Evolutionary conservation across 2,888 invertebrate species (phyloP).

Genomic region (Drosophila infuscata): DNA sequence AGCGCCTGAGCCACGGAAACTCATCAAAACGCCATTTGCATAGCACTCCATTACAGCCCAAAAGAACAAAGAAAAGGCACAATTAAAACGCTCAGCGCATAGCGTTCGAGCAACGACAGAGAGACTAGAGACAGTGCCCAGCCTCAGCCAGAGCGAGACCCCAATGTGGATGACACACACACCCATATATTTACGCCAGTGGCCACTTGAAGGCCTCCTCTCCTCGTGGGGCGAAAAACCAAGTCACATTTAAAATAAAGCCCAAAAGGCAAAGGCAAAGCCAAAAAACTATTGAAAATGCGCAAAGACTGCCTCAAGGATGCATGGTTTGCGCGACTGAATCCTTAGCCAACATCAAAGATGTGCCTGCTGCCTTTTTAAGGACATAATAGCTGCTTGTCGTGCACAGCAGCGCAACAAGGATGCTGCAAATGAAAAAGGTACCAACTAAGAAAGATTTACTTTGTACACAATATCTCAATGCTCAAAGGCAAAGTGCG

Average conservation of each 20-base stretch:
- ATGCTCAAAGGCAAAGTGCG: neutral
- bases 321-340: slow-evolving; percentile 32
- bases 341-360: slow-evolving; percentile 67
- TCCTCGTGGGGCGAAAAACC: slow-evolving; percentile 21
- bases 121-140: slow-evolving; percentile 5
- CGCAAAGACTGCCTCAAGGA: slow-evolving; percentile 41
- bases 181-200: slow-evolving; percentile 5
- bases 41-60: slow-evolving; percentile 80
- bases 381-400: slow-evolving; percentile 61
- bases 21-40: slow-evolving; percentile 82
- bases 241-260: slow-evolving; percentile 32
- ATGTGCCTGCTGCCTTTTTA: slow-evolving; percentile 49
- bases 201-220: slow-evolving; percentile 63
- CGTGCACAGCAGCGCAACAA: slow-evolving; percentile 36
- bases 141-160: slow-evolving; percentile 13
- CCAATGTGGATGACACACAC: slow-evolving; percentile 9
- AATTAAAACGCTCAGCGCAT: slow-evolving; percentile 70
- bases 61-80: slow-evolving; percentile 81
- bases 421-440: slow-evolving; percentile 19
- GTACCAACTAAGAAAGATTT: slow-evolving; percentile 9
- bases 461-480: slow-evolving; percentile 13
- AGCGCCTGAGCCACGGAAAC: slow-evolving; percentile 73
- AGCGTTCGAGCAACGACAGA: slow-evolving; percentile 2
- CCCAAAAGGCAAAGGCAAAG: slow-evolving; percentile 2
- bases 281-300: slow-evolving; percentile 47